Evolutionary conservation across 2,797 vertebrate genomes (phyloP).

Genomic region (Bradypodion ventrale): DNA sequence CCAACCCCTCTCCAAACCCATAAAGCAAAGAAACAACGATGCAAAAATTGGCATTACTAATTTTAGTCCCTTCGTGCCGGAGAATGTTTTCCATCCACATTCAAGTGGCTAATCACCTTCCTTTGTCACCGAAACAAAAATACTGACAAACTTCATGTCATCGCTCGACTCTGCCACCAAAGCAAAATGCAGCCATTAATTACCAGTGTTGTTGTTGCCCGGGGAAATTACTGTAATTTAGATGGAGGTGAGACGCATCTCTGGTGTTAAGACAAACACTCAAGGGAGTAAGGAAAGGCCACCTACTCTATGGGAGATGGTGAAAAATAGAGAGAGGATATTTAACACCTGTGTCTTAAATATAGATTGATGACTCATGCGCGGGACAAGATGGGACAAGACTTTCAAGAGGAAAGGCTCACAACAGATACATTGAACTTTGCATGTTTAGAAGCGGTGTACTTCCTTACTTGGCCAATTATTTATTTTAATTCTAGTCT

Average conservation of each 20-base stretch:
- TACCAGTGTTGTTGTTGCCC: conserved; percentile 55
- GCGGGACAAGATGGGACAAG: too few relatives aligned
- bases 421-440: background rate
- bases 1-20: background rate
- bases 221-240: conserved; percentile 70
- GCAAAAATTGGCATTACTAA: conserved; percentile 44
- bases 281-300: conserved; percentile 26
- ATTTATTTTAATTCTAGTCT: too few relatives aligned
- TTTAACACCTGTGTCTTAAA: background rate
- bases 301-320: background rate
- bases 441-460: background rate
- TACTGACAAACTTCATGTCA: conserved; percentile 65
- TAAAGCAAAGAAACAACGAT: conserved; percentile 37
- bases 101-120: conserved; percentile 64
- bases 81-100: conserved; percentile 59
- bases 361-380: background rate
- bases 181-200: conserved; percentile 70
- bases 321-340: fast-evolving
- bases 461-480: too few relatives aligned
- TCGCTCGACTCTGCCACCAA: conserved; percentile 58
- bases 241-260: conserved; percentile 58
- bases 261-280: background rate
- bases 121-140: conserved; percentile 71
- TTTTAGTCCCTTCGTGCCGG: conserved; percentile 59
- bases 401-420: too few relatives aligned